Percentiles rank a stretch among this genome's conserved stretches.
These are phyloP conservation scores for Nowickia ferox DNA, from an alignment of 2,888 invertebrate genomes.

Conservation along the genomic window DNA sequence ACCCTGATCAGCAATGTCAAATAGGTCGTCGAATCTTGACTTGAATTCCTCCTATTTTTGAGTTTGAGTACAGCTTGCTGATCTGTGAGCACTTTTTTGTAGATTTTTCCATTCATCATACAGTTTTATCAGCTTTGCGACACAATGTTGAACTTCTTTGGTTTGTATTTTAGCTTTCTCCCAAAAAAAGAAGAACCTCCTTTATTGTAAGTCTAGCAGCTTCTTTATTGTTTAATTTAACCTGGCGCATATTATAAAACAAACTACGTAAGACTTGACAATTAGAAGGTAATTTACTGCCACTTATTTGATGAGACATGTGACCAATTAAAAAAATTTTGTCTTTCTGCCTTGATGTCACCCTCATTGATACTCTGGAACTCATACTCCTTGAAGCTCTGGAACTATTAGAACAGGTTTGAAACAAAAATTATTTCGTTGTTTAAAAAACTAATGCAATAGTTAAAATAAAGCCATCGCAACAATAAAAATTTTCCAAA, in stretches of 20 bases:
- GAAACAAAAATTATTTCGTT: too few species aligned
- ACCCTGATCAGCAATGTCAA: too few species aligned
- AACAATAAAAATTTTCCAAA: background rate
- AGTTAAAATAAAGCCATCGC: too few species aligned
- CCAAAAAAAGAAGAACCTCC: conserved; percentile 17
- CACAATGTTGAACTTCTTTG: conserved; percentile 8
- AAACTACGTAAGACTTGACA: conserved; percentile 20
- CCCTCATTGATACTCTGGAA: conserved; percentile 3
- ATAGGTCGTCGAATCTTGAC: too few species aligned
- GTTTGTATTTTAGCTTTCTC: conserved; percentile 15
- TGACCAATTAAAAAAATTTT: conserved; percentile 5
- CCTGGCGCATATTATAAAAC: conserved; percentile 25
- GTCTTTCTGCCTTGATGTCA: conserved; percentile 3
- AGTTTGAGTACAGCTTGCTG: too few species aligned
- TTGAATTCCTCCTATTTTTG: conserved; percentile 9
- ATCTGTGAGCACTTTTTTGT: background rate
- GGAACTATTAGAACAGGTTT: too few species aligned
- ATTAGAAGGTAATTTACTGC: background rate
- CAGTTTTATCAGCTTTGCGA: conserved; percentile 12
- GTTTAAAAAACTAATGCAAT: too few species aligned
- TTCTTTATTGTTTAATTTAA: conserved; percentile 21
- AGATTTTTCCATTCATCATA: conserved; percentile 22
- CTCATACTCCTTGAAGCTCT: too few species aligned
- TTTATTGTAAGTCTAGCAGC: conserved; percentile 26
- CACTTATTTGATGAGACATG: too few species aligned